Base-by-base conservation (phyloP, 2,113 vertebrate species). In the Pteruthius melanotis region DNA sequence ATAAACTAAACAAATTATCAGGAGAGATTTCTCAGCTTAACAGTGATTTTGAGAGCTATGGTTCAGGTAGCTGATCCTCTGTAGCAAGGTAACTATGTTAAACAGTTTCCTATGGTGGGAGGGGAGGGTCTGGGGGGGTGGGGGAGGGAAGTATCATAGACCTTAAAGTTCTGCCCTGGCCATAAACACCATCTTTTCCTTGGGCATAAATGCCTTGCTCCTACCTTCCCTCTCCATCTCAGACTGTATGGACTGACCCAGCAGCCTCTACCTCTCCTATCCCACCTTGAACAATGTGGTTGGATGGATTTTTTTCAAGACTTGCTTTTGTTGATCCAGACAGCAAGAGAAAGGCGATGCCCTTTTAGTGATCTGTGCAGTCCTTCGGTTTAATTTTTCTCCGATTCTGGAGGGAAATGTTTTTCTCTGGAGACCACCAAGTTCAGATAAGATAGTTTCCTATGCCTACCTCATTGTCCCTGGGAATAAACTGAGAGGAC, bases 121-220 rank as follows among this genome's bases (percentile, higher is more conserved):
- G n/a, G 11, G 11, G 3, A 39, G 10, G 10, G 2, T 10, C 7
- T 13, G 5, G 13, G 4, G 2, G 2, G 2, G 4, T 5, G 13
- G 4, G 2, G 2, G 2, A 3, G 15, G 5, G 8, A 27, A 23
- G 10, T 40, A 15, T 63, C 27, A 31, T 0, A 65, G 37, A 10
- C 7, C 16, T 65, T 26, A 24, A 39, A 24, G 27, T 47, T 65
- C 16, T 86, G 19, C 33, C 28, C 11, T 40, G 16, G 17, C 13
- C n/a, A 44, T 31, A 30, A 66, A 7, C 13, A n/a, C 2, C 4
- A 3, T 23, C 10, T 10, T 11, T 31, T 52, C 37, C 35, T 21
- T 66, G 27, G 45, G 10, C 4, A 26, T 3, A 21, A 87, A 6
- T 27, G 4, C 23, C 23, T 87, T 52, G 24, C 15, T 39, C 23